A percentile compares a stretch with the other conserved stretches of the same genome.
These are phyloP conservation scores for Gerris buenoi DNA, from an alignment of 1,140 invertebrate genomes.

Conservation along the genomic window DNA sequence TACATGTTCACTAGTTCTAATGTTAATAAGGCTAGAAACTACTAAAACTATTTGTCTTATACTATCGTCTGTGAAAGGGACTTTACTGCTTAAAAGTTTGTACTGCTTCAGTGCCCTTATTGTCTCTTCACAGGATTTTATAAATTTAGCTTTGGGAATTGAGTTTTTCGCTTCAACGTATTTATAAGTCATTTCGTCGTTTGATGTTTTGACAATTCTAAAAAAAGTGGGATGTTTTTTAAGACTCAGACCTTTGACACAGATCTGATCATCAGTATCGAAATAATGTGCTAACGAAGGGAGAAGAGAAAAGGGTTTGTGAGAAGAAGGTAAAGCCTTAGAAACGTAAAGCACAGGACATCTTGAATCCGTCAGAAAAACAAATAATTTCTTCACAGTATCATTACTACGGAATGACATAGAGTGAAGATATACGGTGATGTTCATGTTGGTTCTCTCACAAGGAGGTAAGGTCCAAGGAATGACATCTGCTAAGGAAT, in stretches of 20 bases:
- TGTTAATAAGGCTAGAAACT: not conserved
- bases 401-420: not conserved
- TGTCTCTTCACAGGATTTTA: not conserved
- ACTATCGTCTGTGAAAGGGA: not conserved
- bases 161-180: not conserved
- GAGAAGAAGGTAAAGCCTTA: not conserved
- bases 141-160: not conserved
- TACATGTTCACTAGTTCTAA: not conserved
- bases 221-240: not conserved
- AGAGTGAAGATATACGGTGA: not conserved
- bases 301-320: not conserved
- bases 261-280: not conserved
- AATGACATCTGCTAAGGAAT: not conserved
- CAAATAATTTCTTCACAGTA: not conserved
- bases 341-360: not conserved
- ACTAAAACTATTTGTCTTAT: not conserved
- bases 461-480: not conserved
- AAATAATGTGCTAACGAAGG: not conserved
- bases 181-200: not conserved
- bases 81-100: not conserved
- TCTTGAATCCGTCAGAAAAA: not conserved
- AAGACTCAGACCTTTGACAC: not conserved
- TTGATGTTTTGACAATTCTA: not conserved
- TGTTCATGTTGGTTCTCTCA: not conserved
- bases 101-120: not conserved